Base-by-base conservation (phyloP, 2,113 vertebrate genomes). In the Clarias gariepinus region DNA sequence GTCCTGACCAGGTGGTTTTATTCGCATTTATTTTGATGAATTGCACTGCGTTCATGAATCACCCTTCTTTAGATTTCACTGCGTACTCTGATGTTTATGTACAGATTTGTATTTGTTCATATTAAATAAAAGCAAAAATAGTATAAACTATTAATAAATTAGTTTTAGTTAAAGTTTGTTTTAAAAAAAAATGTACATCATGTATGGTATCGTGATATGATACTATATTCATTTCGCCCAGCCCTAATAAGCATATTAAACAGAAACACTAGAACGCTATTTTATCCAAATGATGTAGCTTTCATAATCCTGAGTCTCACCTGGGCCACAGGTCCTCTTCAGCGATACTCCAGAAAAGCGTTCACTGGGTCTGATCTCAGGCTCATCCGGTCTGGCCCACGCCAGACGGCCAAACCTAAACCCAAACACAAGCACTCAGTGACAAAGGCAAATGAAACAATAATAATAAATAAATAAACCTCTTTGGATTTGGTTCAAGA, bases 261-360 rank as follows among this genome's bases (percentile, higher is more conserved):
- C 61, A 25, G 57, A 63, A 28, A 66, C 9, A 66, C 12, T 12
- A 66, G 63, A 66, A n/a, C 6, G 15, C 9, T 28, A 33, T 16
- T 64, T 64, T 3, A 3, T n/a, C 1, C 23, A 25, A 23, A 63
- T 63, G 23, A 21, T 10, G 10, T 41, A 41, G 4, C 41, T 41
- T 47, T 69, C 76, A 55, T n/a, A 30, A 74, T 19, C 19, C 36
- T 47, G 47, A 74, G 10, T 11, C 91, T 93, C 89, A 94, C 95
- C 95, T 95, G 92, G 91, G 87, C 91, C 91, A 88, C 90, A 94
- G 94, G 93, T 94, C 91, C 94, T 92, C 91, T 90, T 91, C 92
- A 90, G 91, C 90, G 83, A 90, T 87, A 87, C 89, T 88, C 87
- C 88, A 90, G n/a, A 82, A 87, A 84, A 81, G 81, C 57, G 71